phyloP scores from a whole-genome alignment of 1,140 invertebrate genomes.

The Drosophila sulfurigaster region DNA sequence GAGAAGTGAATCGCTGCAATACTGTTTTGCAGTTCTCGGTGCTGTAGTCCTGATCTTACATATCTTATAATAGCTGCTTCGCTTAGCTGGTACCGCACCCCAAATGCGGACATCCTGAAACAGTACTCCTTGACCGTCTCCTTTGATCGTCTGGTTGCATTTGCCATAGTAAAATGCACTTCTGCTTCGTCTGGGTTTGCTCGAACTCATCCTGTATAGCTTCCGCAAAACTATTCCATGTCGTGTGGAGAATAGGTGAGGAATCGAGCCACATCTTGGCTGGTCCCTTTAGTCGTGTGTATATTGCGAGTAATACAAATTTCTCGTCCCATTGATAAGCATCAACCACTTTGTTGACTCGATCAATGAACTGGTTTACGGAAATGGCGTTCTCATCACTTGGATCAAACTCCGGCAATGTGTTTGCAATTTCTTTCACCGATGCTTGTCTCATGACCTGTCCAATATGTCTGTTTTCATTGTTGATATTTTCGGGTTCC shows the following conservation, averaged over 20 bases:
- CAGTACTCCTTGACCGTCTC: slow-evolving; percentile 1
- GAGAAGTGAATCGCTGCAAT: neutral
- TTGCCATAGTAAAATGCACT: no score
- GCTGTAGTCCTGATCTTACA: neutral
- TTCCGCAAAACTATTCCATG: neutral
- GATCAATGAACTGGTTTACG: neutral
- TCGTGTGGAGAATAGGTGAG: no score
- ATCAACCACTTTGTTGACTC: neutral
- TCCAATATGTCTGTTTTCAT: no score
- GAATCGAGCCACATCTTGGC: neutral
- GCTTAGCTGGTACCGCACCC: neutral
- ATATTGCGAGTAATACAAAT: neutral
- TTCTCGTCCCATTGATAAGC: slow-evolving; percentile 1
- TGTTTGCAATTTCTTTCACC: slow-evolving; percentile 1
- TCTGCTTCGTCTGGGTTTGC: neutral
- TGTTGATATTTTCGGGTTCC: no score
- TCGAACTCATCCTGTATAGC: neutral
- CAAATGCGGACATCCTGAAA: neutral
- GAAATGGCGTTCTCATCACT: slow-evolving; percentile 4
- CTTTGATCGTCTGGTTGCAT: slow-evolving; percentile 1
- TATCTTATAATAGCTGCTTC: neutral
- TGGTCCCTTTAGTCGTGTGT: no score
- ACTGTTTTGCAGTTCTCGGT: neutral
- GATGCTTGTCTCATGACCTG: neutral
- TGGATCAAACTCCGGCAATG: slow-evolving; percentile 3